Evolutionary conservation across 2,888 invertebrate species (phyloP).

Genomic region (Hirtodrosophila confusa): DNA sequence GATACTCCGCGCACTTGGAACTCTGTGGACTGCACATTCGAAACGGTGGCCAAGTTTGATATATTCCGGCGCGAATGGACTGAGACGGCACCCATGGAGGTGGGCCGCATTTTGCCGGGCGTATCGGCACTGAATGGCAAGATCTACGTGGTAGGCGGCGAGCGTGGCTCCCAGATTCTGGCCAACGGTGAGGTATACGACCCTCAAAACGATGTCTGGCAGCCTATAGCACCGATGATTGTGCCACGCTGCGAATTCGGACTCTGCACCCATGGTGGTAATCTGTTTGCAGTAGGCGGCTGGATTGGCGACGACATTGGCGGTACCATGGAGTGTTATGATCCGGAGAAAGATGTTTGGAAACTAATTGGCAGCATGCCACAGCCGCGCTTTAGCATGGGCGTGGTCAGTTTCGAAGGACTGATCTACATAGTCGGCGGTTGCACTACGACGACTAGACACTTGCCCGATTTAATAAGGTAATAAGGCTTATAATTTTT

Average conservation of each 20-base stretch:
- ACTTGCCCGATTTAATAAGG: constrained; percentile 90
- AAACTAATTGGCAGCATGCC: constrained; percentile 90
- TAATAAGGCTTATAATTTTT: constrained; percentile 40
- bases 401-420: constrained; percentile 88
- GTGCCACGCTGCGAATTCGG: constrained; percentile 96
- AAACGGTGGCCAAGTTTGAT: constrained; percentile 93
- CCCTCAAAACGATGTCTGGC: constrained; percentile 88
- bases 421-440: constrained; percentile 95
- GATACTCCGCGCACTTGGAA: constrained; percentile 90
- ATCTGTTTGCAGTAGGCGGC: constrained; percentile 94
- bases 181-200: constrained; percentile 94
- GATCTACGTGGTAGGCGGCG: constrained; percentile 96
- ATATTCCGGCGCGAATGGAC: constrained; percentile 89
- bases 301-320: constrained; percentile 97
- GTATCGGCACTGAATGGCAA: constrained; percentile 92
- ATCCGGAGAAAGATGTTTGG: constrained; percentile 92
- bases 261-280: constrained; percentile 92
- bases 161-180: constrained; percentile 94
- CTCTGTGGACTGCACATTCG: constrained; percentile 92
- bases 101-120: constrained; percentile 94
- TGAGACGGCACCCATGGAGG: constrained; percentile 91
- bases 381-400: constrained; percentile 95
- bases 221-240: constrained; percentile 89
- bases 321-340: constrained; percentile 93
- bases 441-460: constrained; percentile 91